Percentiles rank a stretch among this genome's conserved stretches.
Conservation (phyloP, 2,797 vertebrate species). For the Notoglanidium macrostoma region DNA sequence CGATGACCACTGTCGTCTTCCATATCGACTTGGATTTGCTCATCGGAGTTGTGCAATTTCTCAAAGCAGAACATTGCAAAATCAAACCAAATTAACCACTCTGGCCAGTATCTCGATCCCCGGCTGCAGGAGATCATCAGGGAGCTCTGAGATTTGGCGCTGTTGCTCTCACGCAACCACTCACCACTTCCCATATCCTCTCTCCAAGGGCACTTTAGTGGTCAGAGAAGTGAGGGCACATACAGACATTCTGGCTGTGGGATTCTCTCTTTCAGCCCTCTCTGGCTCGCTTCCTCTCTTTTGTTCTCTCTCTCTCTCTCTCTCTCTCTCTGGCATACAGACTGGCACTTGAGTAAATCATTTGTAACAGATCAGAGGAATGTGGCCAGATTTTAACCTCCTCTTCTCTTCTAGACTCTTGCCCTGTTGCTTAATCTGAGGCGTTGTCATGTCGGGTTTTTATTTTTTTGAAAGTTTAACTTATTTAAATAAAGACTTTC, state of each 20-base stretch:
- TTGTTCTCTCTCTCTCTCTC: conserved; percentile 45
- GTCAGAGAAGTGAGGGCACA: conserved; percentile 14
- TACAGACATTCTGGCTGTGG: conserved; percentile 34
- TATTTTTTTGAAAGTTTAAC: background rate
- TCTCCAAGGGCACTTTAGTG: background rate
- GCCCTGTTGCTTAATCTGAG: conserved; percentile 59
- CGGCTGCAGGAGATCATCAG: background rate
- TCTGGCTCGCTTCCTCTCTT: background rate
- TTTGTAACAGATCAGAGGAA: conserved; percentile 59
- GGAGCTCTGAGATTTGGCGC: background rate
- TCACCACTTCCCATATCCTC: conserved; percentile 15
- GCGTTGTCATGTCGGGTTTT: background rate
- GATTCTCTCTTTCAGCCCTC: conserved; percentile 38
- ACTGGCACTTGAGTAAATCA: conserved; percentile 32
- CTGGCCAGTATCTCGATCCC: background rate
- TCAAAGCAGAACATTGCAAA: background rate
- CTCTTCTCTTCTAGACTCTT: conserved; percentile 47
- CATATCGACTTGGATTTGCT: background rate
- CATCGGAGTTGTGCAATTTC: background rate
- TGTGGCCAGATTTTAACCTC: conserved; percentile 66
- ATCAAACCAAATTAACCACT: background rate
- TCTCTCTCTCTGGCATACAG: conserved; percentile 60
- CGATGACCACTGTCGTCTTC: background rate
- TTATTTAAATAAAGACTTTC: background rate
- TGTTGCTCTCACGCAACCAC: conserved; percentile 8